A percentile compares a stretch with the other conserved stretches of the same genome.
phyloP scores from a whole-genome alignment of 2,113 vertebrate species.

The Varanus salvator region DNA sequence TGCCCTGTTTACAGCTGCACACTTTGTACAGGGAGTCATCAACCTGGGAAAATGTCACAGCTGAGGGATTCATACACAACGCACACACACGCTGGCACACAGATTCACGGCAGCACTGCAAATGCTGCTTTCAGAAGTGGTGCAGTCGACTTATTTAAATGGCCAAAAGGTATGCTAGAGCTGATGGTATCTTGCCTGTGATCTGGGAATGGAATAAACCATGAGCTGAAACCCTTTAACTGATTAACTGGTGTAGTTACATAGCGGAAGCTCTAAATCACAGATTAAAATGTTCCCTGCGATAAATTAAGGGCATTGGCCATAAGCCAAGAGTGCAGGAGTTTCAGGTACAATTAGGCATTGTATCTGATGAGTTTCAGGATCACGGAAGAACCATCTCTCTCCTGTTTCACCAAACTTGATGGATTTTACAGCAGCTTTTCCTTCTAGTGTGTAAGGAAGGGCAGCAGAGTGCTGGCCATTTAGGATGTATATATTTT shows the following conservation, averaged over 20 bases:
- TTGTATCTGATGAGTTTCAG: not conserved
- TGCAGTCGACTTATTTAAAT: not conserved
- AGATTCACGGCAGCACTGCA: not conserved
- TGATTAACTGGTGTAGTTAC: not conserved
- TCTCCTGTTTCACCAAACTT: not conserved
- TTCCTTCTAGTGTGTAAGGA: not conserved
- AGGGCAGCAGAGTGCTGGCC: not conserved
- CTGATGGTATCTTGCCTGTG: not conserved
- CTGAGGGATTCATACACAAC: not conserved
- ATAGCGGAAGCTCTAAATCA: not conserved
- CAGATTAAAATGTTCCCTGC: not conserved
- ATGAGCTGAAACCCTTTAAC: not conserved
- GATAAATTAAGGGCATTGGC: not conserved
- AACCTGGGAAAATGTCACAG: constrained; percentile 19
- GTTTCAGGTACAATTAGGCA: too few relatives aligned
- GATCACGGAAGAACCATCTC: not conserved
- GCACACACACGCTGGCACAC: not conserved
- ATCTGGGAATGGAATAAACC: not conserved
- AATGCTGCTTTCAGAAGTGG: not conserved
- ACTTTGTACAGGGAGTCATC: constrained; percentile 4
- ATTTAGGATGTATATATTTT: not conserved
- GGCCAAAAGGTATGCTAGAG: not conserved
- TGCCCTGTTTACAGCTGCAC: constrained; percentile 31
- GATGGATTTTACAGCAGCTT: not conserved
- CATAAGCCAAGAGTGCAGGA: not conserved